Conservation (phyloP, 2,113 vertebrate genomes). For the Hylia prasina region DNA sequence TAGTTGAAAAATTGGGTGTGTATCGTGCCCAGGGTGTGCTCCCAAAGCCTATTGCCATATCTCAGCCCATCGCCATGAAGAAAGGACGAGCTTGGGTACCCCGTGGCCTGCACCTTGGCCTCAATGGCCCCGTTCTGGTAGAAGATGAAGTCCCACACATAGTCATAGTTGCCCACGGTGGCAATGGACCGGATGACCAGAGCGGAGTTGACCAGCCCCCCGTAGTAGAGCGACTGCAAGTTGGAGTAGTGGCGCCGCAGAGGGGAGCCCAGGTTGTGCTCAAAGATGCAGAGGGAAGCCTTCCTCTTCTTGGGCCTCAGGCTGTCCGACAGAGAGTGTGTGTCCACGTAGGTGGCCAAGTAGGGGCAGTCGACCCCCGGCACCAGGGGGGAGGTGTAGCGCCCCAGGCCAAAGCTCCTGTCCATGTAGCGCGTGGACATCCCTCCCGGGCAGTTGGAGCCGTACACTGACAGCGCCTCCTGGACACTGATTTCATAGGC, state of each 20-base stretch:
- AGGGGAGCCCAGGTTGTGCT: slow-evolving; percentile 82
- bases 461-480: slow-evolving; percentile 85
- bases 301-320: neutral
- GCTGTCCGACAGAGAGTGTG: neutral
- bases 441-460: slow-evolving; percentile 78
- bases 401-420: slow-evolving; percentile 82
- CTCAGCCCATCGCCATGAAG: slow-evolving; percentile 65
- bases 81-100: slow-evolving; percentile 82
- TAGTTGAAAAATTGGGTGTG: slow-evolving; percentile 86
- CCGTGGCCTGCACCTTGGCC: slow-evolving; percentile 84
- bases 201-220: slow-evolving; percentile 82
- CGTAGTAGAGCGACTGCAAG: slow-evolving; percentile 75
- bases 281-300: slow-evolving; percentile 81
- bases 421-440: slow-evolving; percentile 85
- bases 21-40: slow-evolving; percentile 81
- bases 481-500: slow-evolving; percentile 86
- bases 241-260: slow-evolving; percentile 84
- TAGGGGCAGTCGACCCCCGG: slow-evolving; percentile 86
- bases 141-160: slow-evolving; percentile 88
- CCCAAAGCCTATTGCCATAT: slow-evolving; percentile 76
- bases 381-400: slow-evolving; percentile 78
- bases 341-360: neutral
- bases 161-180: slow-evolving; percentile 82
- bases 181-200: slow-evolving; percentile 82
- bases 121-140: slow-evolving; percentile 82